A percentile compares a stretch with the other conserved stretches of the same genome.
These are phyloP conservation scores for Frankliniella fusca DNA, from an alignment of 2,888 invertebrate genomes.

Conservation along the genomic window DNA sequence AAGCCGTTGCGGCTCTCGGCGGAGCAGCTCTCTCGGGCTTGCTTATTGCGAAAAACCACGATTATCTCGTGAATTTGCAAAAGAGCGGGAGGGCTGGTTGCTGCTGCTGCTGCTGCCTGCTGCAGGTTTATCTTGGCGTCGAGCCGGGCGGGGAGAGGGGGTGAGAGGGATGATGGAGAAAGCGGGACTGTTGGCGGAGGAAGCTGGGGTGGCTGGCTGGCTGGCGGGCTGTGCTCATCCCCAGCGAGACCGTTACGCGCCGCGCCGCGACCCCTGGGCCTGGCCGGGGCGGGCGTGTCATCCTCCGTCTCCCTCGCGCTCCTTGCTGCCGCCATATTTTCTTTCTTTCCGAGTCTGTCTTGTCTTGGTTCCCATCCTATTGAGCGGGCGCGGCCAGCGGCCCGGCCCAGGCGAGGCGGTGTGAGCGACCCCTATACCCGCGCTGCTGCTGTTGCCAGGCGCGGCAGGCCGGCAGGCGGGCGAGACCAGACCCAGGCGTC, in stretches of 20 bases:
- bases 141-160: background rate
- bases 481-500: too few relatives aligned
- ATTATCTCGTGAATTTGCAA: too few relatives aligned
- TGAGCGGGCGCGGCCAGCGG: background rate
- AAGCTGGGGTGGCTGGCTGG: background rate
- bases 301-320: background rate
- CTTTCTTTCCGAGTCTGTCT: background rate
- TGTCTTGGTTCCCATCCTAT: conserved; percentile 12
- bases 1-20: too few relatives aligned
- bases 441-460: background rate
- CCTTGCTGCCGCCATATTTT: too few relatives aligned
- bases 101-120: too few relatives aligned
- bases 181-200: background rate
- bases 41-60: too few relatives aligned
- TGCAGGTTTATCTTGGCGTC: background rate
- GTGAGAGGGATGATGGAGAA: conserved; percentile 1
- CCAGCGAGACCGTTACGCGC: background rate
- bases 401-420: background rate
- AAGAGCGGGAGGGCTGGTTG: too few relatives aligned
- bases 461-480: background rate
- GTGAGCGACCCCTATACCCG: background rate
- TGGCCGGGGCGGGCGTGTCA: background rate
- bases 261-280: background rate
- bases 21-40: too few relatives aligned
- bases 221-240: background rate